Base-by-base conservation (phyloP, 2,888 invertebrate species). In the Lasioglossum marginatum region DNA sequence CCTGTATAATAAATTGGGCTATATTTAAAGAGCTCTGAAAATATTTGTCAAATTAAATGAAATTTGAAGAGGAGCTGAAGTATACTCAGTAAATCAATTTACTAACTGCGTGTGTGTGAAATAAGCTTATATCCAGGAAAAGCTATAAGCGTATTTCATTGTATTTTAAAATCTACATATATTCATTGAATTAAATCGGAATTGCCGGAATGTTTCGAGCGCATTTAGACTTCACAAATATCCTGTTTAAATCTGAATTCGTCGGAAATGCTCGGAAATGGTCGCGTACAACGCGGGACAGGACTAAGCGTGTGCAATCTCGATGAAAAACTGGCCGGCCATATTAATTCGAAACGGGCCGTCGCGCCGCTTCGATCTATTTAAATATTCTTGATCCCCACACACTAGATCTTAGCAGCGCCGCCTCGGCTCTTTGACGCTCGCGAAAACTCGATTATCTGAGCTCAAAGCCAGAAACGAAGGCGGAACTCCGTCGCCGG, bases 371-470 rank as follows among this genome's bases (percentile, higher is more conserved):
- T n/a, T n/a, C 10, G 57, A n/a, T 57, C 57, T 68, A 45, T 66
- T 63, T 71, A 52, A 77, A 84, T 70, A 84, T 70, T 77, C 83
- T 77, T 73, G 83, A 83, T 83, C 83, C 45, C 63, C 19, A 10
- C 37, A 52, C 27, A 8, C 60, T 27, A 8, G 70, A 16, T 12
- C 34, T n/a, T 34, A 70, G 40, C 66, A 37, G 72, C 48, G 16
- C 10, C 76, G 72, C 34, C 43, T 40, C 10, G 70, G 52, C 34
- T 34, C 70, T 75, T 83, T 78, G 74, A 84, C 70, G 77, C 68
- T 31, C 31, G 27, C 66, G 63, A 60, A 74, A 60, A 63, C 70
- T 77, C 70, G 70, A 63, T 78, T 83, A 78, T 52, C 48, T 40
- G 60, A 60, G 19, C 37, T n/a, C 34, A 66, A 43, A 81, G 74